Evolutionary conservation across 2,113 vertebrate species (phyloP).

Genomic region (Carlito syrichta): DNA sequence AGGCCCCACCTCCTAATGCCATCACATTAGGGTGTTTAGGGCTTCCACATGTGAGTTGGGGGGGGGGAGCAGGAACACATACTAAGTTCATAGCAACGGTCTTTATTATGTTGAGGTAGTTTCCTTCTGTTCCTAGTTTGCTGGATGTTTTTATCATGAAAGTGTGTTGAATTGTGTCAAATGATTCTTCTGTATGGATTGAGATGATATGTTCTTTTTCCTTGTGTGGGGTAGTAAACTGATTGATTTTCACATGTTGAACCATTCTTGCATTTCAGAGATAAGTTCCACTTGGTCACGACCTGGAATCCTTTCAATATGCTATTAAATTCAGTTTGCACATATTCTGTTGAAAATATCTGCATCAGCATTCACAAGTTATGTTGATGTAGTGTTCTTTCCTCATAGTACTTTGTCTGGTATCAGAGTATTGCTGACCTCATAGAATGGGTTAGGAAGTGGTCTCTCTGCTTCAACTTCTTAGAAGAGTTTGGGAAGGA

Average conservation of each 20-base stretch:
- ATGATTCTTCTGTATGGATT: neutral
- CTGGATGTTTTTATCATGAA: neutral
- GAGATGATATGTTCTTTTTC: neutral
- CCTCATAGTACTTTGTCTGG: neutral
- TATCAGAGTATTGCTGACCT: neutral
- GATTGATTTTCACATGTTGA: neutral
- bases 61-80: neutral
- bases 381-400: neutral
- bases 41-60: neutral
- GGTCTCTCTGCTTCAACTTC: neutral
- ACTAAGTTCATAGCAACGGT: neutral
- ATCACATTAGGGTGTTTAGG: neutral
- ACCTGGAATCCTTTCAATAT: neutral
- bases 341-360: neutral
- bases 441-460: neutral
- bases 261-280: neutral
- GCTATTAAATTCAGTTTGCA: neutral
- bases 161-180: neutral
- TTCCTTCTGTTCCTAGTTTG: neutral
- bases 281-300: neutral
- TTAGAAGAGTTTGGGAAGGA: neutral
- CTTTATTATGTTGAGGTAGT: neutral
- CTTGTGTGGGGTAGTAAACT: neutral
- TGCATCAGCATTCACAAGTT: neutral
- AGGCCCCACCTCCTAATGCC: neutral